Evolutionary conservation across 1,140 invertebrate species (phyloP).

Genomic region (Penaeus japonicus): DNA sequence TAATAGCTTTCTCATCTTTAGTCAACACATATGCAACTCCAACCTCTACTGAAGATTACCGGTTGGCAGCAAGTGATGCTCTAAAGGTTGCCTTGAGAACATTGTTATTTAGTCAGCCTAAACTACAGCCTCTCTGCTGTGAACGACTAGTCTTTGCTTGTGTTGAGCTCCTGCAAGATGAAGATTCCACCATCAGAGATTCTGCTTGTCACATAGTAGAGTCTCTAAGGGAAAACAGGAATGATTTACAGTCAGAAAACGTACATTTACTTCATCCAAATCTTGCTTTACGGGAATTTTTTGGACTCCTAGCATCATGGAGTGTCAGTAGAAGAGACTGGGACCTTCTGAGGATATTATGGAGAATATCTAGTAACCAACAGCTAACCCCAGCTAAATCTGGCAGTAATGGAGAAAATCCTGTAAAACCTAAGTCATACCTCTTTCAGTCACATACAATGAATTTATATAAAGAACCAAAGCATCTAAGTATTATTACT

Average conservation of each 20-base stretch:
- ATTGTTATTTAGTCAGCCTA: background rate
- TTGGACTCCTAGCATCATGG: background rate
- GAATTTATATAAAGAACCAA: constrained; percentile 46
- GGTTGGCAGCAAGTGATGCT: constrained; percentile 17
- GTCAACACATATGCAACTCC: constrained; percentile 1
- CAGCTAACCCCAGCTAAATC: background rate
- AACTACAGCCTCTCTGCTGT: background rate
- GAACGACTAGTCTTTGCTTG: constrained; percentile 8
- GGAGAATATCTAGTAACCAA: background rate
- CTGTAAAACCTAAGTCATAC: background rate
- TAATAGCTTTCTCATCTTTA: background rate
- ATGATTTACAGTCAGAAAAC: background rate
- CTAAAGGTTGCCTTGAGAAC: constrained; percentile 6
- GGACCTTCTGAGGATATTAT: background rate
- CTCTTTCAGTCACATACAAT: constrained; percentile 45
- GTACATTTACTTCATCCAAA: constrained; percentile 11
- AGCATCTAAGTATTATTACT: background rate
- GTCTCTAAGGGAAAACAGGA: background rate
- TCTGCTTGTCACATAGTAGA: constrained; percentile 21
- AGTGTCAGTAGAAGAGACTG: background rate
- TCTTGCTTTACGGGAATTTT: constrained; percentile 19
- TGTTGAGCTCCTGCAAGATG: constrained; percentile 40
- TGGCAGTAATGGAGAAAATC: background rate
- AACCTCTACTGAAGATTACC: constrained; percentile 44
- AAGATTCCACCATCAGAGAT: constrained; percentile 38